A percentile compares a stretch with the other conserved stretches of the same genome.
Evolutionary conservation across 2,113 vertebrate genomes (phyloP).

Genomic region (Sporophila hypoxantha): DNA sequence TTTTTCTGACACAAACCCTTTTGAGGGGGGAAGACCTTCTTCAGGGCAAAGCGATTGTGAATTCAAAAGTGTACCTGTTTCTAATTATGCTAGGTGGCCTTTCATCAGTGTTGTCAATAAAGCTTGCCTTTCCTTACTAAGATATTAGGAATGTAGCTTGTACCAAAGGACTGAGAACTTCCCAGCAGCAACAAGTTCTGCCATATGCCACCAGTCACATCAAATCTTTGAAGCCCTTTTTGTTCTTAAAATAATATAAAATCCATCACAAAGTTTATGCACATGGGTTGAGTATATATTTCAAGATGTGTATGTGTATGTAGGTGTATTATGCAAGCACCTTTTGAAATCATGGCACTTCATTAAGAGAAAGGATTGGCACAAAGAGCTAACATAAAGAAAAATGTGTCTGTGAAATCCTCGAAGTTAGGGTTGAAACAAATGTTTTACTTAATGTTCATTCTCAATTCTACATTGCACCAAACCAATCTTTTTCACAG

Average conservation of each 20-base stretch:
- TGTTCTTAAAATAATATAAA: not conserved
- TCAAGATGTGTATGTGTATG: not conserved
- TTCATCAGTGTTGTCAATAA: not conserved
- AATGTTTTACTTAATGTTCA: not conserved
- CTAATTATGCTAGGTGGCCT: not conserved
- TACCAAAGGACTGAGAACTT: not conserved
- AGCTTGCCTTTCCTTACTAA: not conserved
- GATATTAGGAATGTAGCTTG: not conserved
- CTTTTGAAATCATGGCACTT: not conserved
- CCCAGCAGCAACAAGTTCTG: not conserved
- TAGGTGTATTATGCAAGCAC: not conserved
- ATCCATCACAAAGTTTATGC: not conserved
- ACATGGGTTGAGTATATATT: not conserved
- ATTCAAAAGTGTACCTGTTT: not conserved
- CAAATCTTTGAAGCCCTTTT: not conserved
- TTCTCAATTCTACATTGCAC: not conserved
- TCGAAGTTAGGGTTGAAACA: not conserved
- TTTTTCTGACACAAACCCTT: not conserved
- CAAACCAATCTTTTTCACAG: not conserved
- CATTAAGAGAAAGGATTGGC: not conserved
- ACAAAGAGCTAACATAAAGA: not conserved
- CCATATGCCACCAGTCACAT: not conserved
- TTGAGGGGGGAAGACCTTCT: not conserved
- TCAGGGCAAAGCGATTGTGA: not conserved
- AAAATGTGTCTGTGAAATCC: not conserved